These are phyloP conservation scores for Halichoerus grypus DNA, from an alignment of 2,113 vertebrate genomes.

Conservation along the genomic window DNA sequence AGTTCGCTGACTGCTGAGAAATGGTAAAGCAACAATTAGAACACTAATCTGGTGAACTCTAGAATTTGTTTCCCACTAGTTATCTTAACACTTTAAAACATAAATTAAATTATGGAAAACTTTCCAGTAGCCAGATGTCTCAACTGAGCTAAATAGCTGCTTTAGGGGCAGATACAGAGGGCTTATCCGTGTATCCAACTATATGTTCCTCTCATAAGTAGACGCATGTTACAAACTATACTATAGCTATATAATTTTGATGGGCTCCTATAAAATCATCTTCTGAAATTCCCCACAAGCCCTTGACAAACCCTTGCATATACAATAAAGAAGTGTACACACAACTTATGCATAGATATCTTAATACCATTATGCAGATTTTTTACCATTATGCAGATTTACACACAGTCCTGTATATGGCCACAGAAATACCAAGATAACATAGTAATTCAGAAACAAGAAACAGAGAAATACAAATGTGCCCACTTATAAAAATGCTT, in stretches of 20 bases:
- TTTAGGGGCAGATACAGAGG: neutral
- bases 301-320: neutral
- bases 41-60: neutral
- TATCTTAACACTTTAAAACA: neutral
- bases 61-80: neutral
- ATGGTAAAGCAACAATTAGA: neutral
- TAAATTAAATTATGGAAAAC: neutral
- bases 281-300: neutral
- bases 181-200: accelerated
- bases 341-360: neutral
- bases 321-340: neutral
- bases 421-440: neutral
- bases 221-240: neutral
- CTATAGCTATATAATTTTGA: neutral
- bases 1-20: neutral
- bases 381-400: neutral
- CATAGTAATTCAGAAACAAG: neutral
- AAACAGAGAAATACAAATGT: neutral
- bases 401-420: neutral
- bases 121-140: neutral
- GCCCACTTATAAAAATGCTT: neutral
- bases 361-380: neutral
- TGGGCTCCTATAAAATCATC: neutral
- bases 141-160: neutral
- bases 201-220: neutral